A percentile compares a stretch with the other conserved stretches of the same genome.
Evolutionary conservation across 1,140 invertebrate species (phyloP).

Genomic region (Zaprionus gabonicus): DNA sequence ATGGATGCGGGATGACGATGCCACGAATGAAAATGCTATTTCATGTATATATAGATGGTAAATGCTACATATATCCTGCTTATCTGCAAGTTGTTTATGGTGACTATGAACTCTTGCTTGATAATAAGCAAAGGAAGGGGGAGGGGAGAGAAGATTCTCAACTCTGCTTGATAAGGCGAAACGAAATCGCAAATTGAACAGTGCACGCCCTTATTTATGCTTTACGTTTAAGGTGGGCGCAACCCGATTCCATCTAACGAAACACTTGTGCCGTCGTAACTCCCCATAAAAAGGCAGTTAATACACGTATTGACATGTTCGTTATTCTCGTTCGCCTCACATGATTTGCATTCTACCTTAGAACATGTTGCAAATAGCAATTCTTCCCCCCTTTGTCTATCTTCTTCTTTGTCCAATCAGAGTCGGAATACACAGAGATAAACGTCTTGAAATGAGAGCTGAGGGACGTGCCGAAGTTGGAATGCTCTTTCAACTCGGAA

Average conservation of each 20-base stretch:
- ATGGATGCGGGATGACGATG: slow-evolving; percentile 29
- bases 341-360: slow-evolving; percentile 11
- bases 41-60: not conserved
- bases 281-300: not conserved
- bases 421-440: slow-evolving; percentile 23
- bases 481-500: slow-evolving; percentile 18
- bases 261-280: not conserved
- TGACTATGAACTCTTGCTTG: slow-evolving; percentile 5
- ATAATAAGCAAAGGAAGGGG: not conserved
- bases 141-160: not conserved
- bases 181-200: not conserved
- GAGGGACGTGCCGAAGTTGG: not conserved
- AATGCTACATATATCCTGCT: slow-evolving; percentile 40
- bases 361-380: slow-evolving; percentile 1
- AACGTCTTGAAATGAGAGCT: not conserved
- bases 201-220: slow-evolving; percentile 4
- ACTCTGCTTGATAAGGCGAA: not conserved
- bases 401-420: slow-evolving; percentile 33
- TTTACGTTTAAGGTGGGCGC: not conserved
- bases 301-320: not conserved
- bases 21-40: slow-evolving; percentile 18
- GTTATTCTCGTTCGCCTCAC: not conserved
- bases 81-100: slow-evolving; percentile 39
- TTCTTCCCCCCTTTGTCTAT: slow-evolving; percentile 1
- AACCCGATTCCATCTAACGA: not conserved